A percentile compares a stretch with the other conserved stretches of the same genome.
Evolutionary conservation across 2,888 invertebrate species (phyloP).

Genomic region (Patella depressa): DNA sequence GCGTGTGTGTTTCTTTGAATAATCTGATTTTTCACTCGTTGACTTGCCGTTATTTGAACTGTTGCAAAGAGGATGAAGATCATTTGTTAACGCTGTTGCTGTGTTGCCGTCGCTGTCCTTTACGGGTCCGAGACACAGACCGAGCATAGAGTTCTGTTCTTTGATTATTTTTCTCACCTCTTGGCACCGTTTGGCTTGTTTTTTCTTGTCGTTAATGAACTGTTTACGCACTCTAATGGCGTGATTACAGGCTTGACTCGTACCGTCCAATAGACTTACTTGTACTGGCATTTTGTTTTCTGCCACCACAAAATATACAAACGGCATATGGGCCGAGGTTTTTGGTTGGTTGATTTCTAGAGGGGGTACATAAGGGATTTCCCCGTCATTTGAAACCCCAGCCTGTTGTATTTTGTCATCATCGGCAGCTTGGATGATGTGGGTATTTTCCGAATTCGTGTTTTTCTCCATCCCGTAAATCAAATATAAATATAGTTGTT

Average conservation of each 20-base stretch:
- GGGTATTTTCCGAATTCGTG: too few relatives aligned
- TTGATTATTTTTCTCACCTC: not conserved
- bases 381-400: too few relatives aligned
- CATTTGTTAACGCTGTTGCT: not conserved
- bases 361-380: not conserved
- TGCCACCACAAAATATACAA: slow-evolving; percentile 6
- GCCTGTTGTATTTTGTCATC: too few relatives aligned
- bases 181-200: not conserved
- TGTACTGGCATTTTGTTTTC: not conserved
- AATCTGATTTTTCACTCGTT: not conserved
- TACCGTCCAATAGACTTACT: not conserved
- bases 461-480: too few relatives aligned
- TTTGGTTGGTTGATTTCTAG: not conserved
- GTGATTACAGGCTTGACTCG: not conserved
- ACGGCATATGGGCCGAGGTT: slow-evolving; percentile 8
- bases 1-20: not conserved
- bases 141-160: not conserved
- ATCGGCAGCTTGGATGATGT: too few relatives aligned
- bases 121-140: not conserved
- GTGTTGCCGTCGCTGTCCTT: not conserved
- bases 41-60: not conserved
- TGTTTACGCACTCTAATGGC: not conserved
- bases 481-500: too few relatives aligned
- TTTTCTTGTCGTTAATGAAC: slow-evolving; percentile 1
- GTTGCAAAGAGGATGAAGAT: not conserved